Base-by-base conservation (phyloP, 2,888 invertebrate species). In the Agapostemon virescens region DNA sequence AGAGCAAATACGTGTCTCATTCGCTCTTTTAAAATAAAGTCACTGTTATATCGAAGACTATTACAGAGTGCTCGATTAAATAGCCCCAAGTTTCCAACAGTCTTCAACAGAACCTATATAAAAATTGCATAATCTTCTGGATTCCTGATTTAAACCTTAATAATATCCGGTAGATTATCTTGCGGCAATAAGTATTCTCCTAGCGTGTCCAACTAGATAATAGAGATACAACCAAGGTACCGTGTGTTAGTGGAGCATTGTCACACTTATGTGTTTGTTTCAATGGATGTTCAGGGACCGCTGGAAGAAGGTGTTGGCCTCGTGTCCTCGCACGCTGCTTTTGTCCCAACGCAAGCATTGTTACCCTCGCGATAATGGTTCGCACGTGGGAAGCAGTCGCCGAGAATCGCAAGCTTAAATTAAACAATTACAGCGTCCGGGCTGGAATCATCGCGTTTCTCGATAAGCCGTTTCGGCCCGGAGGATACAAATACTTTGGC, bases 391-490 rank as follows among this genome's bases (percentile, higher is more conserved):
- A 74, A 77, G 77, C 9, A 30, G 75, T 42, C 33, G 58, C 45
- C 42, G 26, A 68, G 82, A 81, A 64, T 49, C 74, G 80, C 80
- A 30, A 68, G 84, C 83, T 86, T 84, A 84, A 89, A 88, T 88
- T 85, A 83, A 84, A 76, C 85, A 85, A 85, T 87, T 88, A 87
- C 84, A 69, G 71, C 71, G 74, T 64, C 83, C 79, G 79, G 74
- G 66, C 68, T 64, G 30, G 69, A 74, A 66, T 75, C 67, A 69
- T 61, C 68, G 80, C 82, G 78, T 84, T 81, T 74, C 82, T 79
- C 80, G 77, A 84, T 86, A 88, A 86, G 81, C 86, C 80, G 83
- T 84, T 82, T 81, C 78, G 75, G 74, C 68, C 79, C 84, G 81
- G 83, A 85, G 68, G 75, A 52, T 72, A 55, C 70, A 78, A 77